Percentiles rank a stretch among this genome's conserved stretches.
phyloP scores from a whole-genome alignment of 2,888 invertebrate species.

The Lacanobia wlatinum region DNA sequence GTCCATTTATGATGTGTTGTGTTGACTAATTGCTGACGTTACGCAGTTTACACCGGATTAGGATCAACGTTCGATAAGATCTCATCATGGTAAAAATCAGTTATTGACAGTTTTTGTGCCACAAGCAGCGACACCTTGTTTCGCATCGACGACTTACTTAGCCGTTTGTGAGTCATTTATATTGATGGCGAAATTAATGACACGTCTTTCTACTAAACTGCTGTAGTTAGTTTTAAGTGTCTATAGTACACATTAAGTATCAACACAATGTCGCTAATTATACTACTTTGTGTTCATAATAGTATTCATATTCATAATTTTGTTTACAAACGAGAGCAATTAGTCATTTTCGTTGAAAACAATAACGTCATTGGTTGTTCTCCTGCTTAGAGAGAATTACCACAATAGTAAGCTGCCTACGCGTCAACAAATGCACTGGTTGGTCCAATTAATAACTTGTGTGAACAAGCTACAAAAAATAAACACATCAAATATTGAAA shows the following conservation, averaged over 20 bases:
- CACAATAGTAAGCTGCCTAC: constrained; percentile 13
- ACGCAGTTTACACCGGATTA: constrained; percentile 65
- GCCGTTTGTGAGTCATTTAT: constrained; percentile 16
- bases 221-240: not conserved
- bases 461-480: constrained; percentile 16
- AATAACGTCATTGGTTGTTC: constrained; percentile 11
- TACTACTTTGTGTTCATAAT: not conserved
- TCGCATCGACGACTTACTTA: constrained; percentile 1
- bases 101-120: constrained; percentile 18
- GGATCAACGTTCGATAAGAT: constrained; percentile 71
- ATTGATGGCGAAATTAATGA: constrained; percentile 6
- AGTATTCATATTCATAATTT: not conserved
- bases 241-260: no score
- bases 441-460: not conserved
- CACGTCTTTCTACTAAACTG: constrained; percentile 1
- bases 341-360: constrained; percentile 24
- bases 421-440: not conserved
- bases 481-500: not conserved
- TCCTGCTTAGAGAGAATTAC: constrained; percentile 17
- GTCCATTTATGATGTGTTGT: constrained; percentile 73
- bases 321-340: not conserved
- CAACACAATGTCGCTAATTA: no score
- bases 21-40: constrained; percentile 73
- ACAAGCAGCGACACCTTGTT: not conserved
- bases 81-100: constrained; percentile 50